Evolutionary conservation across 2,797 vertebrate genomes (phyloP), one percentile per base, ranked within the genome.

Genomic region (Semotilus atromaculatus): DNA sequence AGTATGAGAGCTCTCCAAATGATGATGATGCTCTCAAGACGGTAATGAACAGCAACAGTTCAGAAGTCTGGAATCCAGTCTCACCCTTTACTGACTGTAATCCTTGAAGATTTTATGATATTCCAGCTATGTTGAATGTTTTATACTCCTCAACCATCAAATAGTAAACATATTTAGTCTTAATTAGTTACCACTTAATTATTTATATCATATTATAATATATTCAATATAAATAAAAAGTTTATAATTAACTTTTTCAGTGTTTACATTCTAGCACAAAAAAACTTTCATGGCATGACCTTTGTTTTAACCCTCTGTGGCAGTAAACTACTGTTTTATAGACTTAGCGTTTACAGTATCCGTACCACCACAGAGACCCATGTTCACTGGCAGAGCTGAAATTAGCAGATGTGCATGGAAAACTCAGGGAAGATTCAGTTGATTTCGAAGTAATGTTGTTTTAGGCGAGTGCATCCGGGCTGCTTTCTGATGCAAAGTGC

Each of bases 281-380:
- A 72, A 67, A 5, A 4, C 43, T 77, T 81, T 18, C 48, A 72
- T 85, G 26, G 51, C 71, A 79, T 87, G 80, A 73, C 80, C 85
- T 82, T 83, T 29, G 19, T 45, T 73, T 83, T 85, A 82, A 71
- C 86, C 80, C 19, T 85, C 43, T 34, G 14, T 81, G 43, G 45
- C 53, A 64, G 53, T 45, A 60, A 70, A 86, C 68, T 80, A 73
- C 72, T 45, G 53, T 72, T 60, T 78, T 83, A 70, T 40, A 51
- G 71, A 84, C 62, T 38, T 36, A 31, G 73, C 26, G 1, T 31
- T 45, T 19, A 13, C 4, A 36, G 53, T 67, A 6, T 81, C 67
- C 7, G 0, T 64, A 31, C 71, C 23, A 82, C 83, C 77, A 19
- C 66, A 58, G 72, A 75, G 53, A 82, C 71, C 58, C 66, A 78